Base-by-base conservation (phyloP, 2,888 invertebrate genomes). In the Bursaphelenchus okinawaensis region DNA sequence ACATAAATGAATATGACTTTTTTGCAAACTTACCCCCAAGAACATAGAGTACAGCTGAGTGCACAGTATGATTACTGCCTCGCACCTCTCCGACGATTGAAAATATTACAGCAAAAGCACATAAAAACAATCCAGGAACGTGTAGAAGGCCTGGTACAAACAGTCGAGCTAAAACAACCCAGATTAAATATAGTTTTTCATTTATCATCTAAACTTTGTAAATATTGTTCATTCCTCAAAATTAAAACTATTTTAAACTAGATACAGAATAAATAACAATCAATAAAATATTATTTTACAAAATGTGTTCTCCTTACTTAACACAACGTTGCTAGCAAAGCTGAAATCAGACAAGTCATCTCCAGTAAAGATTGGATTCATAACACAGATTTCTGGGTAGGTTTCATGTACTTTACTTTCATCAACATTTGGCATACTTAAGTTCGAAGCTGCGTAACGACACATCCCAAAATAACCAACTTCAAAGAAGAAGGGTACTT, bases 391-490 rank as follows among this genome's bases (percentile, higher is more conserved):
- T 51, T 19, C 60, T 23, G 8, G 67, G 50, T 22, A 62, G 52
- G 8, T 7, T 8, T 26, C 72, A 69, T 12, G 68, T 69, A 19
- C 66, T 62, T 31, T 74, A 73, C n/a, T 22, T n/a, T 20, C 40
- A 40, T 66, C 51, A 9, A 68, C 27, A 23, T 68, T 60, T 12
- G 55, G 24, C 9, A 9, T n/a, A 19, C 54, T 66, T 16, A 65
- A 23, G 26, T 66, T 66, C 22, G 26, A 28, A 20, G 27, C 50
- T 20, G 54, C 22, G 8, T 26, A 31, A 7, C 81, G 74, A 65
- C 81, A 81, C 29, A 79, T 69, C 71, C 76, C 73, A 65, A 80
- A 79, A 62, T 80, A 80, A 23, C 81, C 81, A 65, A 73, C 73
- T 61, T 78, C 76, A 65, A 77, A 81, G 55, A 71, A 65, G 69